Conservation (phyloP, 2,888 invertebrate species). For the Euzetes globulus region DNA sequence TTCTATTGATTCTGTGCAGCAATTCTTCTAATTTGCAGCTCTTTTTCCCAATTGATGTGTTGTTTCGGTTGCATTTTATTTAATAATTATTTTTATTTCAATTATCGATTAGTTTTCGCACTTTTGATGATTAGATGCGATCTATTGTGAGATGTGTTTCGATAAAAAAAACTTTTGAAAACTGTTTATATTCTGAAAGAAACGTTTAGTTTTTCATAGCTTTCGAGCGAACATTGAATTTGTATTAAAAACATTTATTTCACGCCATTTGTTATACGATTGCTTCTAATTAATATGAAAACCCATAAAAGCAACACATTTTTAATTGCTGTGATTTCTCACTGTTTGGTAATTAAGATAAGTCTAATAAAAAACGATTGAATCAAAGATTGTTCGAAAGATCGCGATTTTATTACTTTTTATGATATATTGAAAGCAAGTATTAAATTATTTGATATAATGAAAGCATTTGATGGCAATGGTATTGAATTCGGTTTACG, state of each 20-base stretch:
- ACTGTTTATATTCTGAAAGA: not conserved
- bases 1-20: not conserved
- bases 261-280: not conserved
- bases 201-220: not conserved
- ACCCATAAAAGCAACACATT: not conserved
- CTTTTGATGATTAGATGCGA: not conserved
- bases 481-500: too few species aligned
- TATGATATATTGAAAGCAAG: too few species aligned
- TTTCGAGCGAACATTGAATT: not conserved
- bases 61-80: slow-evolving; percentile 2
- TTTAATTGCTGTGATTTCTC: not conserved
- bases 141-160: not conserved
- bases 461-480: too few species aligned
- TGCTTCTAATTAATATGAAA: not conserved
- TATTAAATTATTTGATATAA: too few species aligned
- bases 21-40: slow-evolving; percentile 6
- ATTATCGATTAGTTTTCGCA: not conserved
- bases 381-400: too few species aligned
- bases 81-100: not conserved
- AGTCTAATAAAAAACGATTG: too few species aligned
- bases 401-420: too few species aligned
- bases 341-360: not conserved
- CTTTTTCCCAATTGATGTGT: not conserved
- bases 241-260: not conserved
- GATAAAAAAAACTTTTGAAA: too few species aligned